Base-by-base conservation (phyloP, 1,140 invertebrate species). In the Drosophila pallidifrons region DNA sequence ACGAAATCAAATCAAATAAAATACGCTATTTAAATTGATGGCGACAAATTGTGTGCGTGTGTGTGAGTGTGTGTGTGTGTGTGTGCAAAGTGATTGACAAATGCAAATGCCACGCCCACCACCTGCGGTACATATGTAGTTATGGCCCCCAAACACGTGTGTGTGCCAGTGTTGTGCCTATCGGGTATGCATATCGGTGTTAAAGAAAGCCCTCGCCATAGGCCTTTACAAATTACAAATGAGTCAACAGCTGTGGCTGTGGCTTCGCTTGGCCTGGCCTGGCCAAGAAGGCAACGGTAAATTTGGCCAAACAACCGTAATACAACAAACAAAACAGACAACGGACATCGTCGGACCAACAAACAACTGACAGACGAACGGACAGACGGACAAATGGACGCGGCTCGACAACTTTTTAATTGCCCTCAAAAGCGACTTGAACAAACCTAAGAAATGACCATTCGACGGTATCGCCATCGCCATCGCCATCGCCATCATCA, bases 341-440 rank as follows among this genome's bases (percentile, higher is more conserved):
- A 38, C 7, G 30, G 30, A 32, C 30, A 32, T 32, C 30, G 30
- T 38, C 11, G 20, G 45, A 72, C 52, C 52, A 72, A 43, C 41
- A 64, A 43, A 28, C 46, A 20, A 46, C 77, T 49, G 47, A 64
- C 41, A 32, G 49, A 64, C 49, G 47, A 7, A 43, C 51, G 8
- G 74, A 65, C 66, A 38, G 47, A 59, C 60, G 47, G 77, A 70
- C 77, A 80, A 46, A 38, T 35, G 57, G 38, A 75, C 80, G 75
- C 71, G 75, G 81, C 81, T 85, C 77, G 68, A 86, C 78, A 86
- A 85, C 69, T 85, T 85, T 85, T 85, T 85, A 85, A 85, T 85
- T 85, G 81, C 81, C 81, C 74, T 68, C 65, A 85, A 85, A 83
- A 81, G 20, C 75, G 46, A 81, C 67, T 81, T 41, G 41, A 77